phyloP scores from a whole-genome alignment of 2,888 invertebrate genomes.

The Dryadula phaetusa region DNA sequence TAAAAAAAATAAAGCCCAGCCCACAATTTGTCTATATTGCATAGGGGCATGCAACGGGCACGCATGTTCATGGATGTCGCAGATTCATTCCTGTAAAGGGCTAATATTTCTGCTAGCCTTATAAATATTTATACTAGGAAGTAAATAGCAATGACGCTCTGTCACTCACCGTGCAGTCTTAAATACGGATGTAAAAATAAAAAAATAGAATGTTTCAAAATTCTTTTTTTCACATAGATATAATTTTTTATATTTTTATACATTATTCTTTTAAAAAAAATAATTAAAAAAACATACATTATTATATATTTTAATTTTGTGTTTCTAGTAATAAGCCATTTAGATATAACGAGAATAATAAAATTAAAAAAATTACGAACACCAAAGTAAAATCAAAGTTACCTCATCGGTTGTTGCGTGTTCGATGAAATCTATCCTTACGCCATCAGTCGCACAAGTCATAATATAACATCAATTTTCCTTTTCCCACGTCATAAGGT shows the following conservation, averaged over 20 bases:
- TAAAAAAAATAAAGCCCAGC: neutral
- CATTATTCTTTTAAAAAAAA: neutral
- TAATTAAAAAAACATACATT: neutral
- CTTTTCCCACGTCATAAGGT: slow-evolving; percentile 57
- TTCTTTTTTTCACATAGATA: no score
- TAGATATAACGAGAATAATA: slow-evolving; percentile 12
- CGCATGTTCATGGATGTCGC: neutral
- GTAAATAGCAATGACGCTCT: neutral
- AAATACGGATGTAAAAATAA: neutral
- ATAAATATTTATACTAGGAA: neutral
- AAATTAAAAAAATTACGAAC: slow-evolving; percentile 64
- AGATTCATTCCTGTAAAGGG: neutral
- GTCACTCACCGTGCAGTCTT: neutral
- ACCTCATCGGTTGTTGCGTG: slow-evolving; percentile 73
- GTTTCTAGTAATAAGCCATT: neutral
- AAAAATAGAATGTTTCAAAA: no score
- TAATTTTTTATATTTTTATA: no score
- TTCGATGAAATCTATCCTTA: slow-evolving; percentile 71
- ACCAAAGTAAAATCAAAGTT: slow-evolving; percentile 79
- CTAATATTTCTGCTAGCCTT: neutral
- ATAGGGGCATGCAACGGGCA: neutral
- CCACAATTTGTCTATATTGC: neutral
- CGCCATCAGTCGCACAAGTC: slow-evolving; percentile 51
- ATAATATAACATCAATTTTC: slow-evolving; percentile 49
- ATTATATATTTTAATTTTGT: neutral